Evolutionary conservation across 1,140 invertebrate genomes (phyloP).

Genomic region (Hyphantria cunea): DNA sequence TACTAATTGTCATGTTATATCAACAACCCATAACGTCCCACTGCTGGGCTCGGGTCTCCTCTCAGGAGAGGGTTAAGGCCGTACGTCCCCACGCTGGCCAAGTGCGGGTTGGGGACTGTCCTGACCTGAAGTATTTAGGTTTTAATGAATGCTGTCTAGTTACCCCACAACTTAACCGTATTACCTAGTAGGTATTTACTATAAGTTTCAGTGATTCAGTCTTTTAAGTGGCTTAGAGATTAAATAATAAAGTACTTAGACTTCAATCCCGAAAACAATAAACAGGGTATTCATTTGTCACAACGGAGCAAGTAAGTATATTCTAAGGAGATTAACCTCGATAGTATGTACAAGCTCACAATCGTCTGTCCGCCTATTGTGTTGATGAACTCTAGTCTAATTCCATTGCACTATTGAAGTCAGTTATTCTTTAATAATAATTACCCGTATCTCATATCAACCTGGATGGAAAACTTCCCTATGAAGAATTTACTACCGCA

Average conservation of each 20-base stretch:
- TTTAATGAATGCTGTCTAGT: no score
- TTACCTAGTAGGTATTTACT: no score
- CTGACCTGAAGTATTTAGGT: no score
- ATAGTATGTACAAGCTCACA: neutral
- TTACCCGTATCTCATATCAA: constrained; percentile 35
- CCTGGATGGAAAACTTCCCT: constrained; percentile 27
- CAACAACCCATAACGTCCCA: no score
- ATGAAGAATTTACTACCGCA: constrained; percentile 31
- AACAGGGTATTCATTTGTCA: constrained; percentile 1
- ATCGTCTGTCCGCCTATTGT: constrained; percentile 12
- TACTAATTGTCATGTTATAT: no score
- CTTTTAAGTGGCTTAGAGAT: no score
- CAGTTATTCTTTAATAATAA: constrained; percentile 38
- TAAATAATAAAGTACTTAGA: neutral
- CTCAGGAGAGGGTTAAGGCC: no score
- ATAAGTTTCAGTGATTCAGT: no score
- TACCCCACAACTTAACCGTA: no score
- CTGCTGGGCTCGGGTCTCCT: no score
- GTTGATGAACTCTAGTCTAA: constrained; percentile 38
- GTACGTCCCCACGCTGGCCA: no score
- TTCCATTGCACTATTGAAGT: constrained; percentile 39
- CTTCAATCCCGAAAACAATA: constrained; percentile 10
- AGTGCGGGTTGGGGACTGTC: no score
- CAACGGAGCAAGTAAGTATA: neutral
- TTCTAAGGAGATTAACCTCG: constrained; percentile 15